A percentile compares a stretch with the other conserved stretches of the same genome.
Conservation (phyloP, 2,888 invertebrate species). For the Acleris sparsana region DNA sequence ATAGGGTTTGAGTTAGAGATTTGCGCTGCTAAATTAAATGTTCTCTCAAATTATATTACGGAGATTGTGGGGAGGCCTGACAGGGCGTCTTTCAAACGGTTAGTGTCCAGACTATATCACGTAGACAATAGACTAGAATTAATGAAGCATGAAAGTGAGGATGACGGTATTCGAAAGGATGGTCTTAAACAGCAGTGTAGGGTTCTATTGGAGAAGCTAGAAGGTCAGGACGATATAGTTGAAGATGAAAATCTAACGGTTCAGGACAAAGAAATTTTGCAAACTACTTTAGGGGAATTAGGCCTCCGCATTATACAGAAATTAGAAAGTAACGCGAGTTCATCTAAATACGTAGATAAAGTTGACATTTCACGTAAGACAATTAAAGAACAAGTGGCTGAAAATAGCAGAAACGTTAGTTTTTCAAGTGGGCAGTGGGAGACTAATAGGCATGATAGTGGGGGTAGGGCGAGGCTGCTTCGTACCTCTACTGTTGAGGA, state of each 20-base stretch:
- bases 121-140: not conserved
- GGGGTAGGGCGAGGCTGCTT: not conserved
- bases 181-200: not conserved
- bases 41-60: not conserved
- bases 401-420: not conserved
- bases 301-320: not conserved
- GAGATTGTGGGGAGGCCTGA: not conserved
- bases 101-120: not conserved
- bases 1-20: not conserved
- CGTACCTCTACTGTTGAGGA: not conserved
- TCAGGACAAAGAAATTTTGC: not conserved
- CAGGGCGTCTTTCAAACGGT: not conserved
- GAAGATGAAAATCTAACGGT: not conserved
- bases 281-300: not conserved
- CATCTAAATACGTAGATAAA: not conserved
- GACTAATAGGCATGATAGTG: not conserved
- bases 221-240: not conserved
- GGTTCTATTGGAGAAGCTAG: not conserved
- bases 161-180: not conserved
- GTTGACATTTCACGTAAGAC: not conserved
- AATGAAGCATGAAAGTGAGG: not conserved
- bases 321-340: not conserved
- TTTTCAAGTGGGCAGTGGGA: not conserved
- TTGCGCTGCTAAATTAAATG: not conserved
- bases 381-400: not conserved